Evolutionary conservation across 2,113 vertebrate genomes (phyloP).

Genomic region (Chloropsis hardwickii): DNA sequence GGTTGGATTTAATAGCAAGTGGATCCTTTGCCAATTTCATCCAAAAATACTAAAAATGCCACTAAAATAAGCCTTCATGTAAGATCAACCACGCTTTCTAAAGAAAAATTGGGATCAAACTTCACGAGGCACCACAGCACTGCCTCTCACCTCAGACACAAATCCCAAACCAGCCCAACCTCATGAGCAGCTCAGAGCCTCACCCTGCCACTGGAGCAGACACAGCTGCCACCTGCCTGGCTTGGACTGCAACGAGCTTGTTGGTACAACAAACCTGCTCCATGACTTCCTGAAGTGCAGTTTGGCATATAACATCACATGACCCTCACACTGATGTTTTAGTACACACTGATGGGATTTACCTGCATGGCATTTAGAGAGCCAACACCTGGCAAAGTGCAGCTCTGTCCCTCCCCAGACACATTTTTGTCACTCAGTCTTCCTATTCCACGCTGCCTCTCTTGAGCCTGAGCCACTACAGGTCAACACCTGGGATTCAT

Average conservation of each 20-base stretch:
- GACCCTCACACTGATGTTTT: background rate
- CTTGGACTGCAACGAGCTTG: background rate
- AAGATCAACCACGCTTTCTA: background rate
- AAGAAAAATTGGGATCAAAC: background rate
- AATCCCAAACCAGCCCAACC: background rate
- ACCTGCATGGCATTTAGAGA: background rate
- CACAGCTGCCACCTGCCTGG: background rate
- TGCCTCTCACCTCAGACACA: background rate
- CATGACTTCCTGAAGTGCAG: background rate
- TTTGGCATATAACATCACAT: background rate
- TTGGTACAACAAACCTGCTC: slow-evolving; percentile 8
- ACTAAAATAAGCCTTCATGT: background rate
- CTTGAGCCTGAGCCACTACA: background rate
- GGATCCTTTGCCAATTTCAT: background rate
- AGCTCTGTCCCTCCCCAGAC: background rate
- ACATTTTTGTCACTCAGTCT: background rate
- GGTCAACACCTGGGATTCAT: background rate
- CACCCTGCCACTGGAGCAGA: background rate
- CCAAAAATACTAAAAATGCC: background rate
- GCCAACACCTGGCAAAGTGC: fast-evolving
- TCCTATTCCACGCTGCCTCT: background rate
- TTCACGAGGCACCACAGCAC: background rate
- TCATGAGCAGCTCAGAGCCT: background rate
- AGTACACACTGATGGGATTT: background rate
- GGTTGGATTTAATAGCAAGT: background rate